Evolutionary conservation across 2,797 vertebrate species (phyloP), one percentile per base, ranked within the genome.

Genomic region (Urosaurus nigricauda): DNA sequence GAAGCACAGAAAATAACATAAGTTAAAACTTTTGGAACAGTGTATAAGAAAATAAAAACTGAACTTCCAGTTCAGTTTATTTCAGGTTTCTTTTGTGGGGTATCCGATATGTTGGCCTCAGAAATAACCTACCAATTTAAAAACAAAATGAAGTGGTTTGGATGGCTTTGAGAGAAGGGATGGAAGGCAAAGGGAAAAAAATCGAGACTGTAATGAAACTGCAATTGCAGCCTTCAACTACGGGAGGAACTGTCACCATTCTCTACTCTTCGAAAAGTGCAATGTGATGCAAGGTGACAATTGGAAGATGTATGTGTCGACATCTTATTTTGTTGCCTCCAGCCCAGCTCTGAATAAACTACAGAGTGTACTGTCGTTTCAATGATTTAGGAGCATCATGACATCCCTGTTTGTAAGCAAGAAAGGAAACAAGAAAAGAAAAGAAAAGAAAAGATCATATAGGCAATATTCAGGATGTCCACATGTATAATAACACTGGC

Each of bases 381-480:
- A 4, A 43, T 91, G 93, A 94, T 93, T 94, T 93, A 94, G 87
- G 51, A 92, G 58, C 65, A 68, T 90, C 91, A 78, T 96, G 92
- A 94, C 92, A 91, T 89, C 9, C 58, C 29, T 75, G 81, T 87
- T 95, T 85, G 89, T 90, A 91, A 94, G 75, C 21, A 92, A 92
- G 87, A 80, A 73, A 79, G 56, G 89, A 92, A 88, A 74, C 24
- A 5, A 9, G 2, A 4, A 32, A 8, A 19, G 53, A 0, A 24
- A 58, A 43, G 47, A 51, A 51, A 60, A 21, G 24, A 74, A 32
- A 51, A 58, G 70, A 86, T 91, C 51, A 90, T 0, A 0, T 85
- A 79, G 92, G 26, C 58, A 91, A 65, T 84, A 51, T 29, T 87
- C 47, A 88, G 68, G 88, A 53, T 94, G 88, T 35, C 0, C 58